These are phyloP conservation scores for Illadopsis cleaveri DNA, from an alignment of 2,113 vertebrate genomes.

Conservation along the genomic window DNA sequence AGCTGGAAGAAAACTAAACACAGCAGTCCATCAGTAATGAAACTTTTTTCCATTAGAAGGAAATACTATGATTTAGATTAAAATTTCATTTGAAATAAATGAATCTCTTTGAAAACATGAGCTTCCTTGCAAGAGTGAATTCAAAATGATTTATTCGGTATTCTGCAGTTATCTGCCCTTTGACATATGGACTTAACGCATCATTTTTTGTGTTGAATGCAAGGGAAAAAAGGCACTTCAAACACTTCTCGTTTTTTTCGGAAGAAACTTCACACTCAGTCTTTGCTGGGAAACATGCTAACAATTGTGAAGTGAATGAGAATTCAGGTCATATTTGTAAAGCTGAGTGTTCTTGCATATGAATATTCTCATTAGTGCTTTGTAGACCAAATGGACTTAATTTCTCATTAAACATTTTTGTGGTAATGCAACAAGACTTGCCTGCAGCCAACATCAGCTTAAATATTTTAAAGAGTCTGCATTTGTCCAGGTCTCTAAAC, in stretches of 20 bases:
- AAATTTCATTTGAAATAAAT: constrained; percentile 30
- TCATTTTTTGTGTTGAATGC: neutral
- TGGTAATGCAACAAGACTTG: constrained; percentile 34
- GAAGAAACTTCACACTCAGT: neutral
- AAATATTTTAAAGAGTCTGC: constrained; percentile 63
- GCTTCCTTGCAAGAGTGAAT: neutral
- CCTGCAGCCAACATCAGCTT: constrained; percentile 35
- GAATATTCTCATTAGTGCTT: constrained; percentile 25
- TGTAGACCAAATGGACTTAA: neutral
- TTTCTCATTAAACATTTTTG: constrained; percentile 18
- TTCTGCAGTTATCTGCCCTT: neutral
- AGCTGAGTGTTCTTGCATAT: neutral
- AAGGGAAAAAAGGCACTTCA: neutral
- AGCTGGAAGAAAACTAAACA: neutral
- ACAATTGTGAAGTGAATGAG: neutral
- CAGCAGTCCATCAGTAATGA: neutral
- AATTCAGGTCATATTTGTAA: constrained; percentile 13
- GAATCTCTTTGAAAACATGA: neutral
- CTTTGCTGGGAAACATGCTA: neutral
- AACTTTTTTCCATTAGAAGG: neutral
- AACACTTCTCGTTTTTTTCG: neutral
- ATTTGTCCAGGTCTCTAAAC: constrained; percentile 40
- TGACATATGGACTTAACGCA: neutral
- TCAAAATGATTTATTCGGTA: neutral
- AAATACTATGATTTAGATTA: neutral